Conservation (phyloP, 1,140 invertebrate genomes). For the Adoxophyes honmai region DNA sequence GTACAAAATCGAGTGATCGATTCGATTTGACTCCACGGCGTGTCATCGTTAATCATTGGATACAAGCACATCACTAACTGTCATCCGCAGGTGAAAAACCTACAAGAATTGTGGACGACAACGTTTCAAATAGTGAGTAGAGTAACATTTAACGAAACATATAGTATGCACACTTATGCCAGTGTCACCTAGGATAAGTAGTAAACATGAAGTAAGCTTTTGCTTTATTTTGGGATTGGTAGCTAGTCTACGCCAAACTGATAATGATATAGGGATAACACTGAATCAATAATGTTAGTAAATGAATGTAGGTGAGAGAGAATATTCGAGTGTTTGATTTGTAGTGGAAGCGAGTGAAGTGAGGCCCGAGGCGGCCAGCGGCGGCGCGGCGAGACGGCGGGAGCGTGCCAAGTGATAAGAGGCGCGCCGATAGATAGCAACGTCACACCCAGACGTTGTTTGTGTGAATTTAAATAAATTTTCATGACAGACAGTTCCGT, state of each 20-base stretch:
- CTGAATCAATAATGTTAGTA: conserved; percentile 16
- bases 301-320: conserved; percentile 13
- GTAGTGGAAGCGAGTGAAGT: conserved; percentile 24
- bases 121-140: conserved; percentile 73
- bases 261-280: conserved; percentile 5
- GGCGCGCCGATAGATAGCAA: conserved; percentile 74
- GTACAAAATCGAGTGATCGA: conserved; percentile 56
- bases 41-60: conserved; percentile 49
- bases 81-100: conserved; percentile 59
- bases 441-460: conserved; percentile 76
- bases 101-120: conserved; percentile 66
- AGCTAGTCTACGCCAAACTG: background rate
- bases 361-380: conserved; percentile 44
- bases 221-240: background rate
- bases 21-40: conserved; percentile 52
- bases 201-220: background rate
- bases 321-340: conserved; percentile 7
- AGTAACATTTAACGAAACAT: conserved; percentile 30
- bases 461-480: conserved; percentile 77
- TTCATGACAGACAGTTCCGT: conserved; percentile 76
- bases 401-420: conserved; percentile 76
- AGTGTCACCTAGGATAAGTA: background rate
- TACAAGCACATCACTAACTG: conserved; percentile 50
- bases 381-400: conserved; percentile 59
- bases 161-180: conserved; percentile 12